These are phyloP conservation scores for Anoplophora glabripennis DNA, from an alignment of 1,140 invertebrate species.

Conservation along the genomic window DNA sequence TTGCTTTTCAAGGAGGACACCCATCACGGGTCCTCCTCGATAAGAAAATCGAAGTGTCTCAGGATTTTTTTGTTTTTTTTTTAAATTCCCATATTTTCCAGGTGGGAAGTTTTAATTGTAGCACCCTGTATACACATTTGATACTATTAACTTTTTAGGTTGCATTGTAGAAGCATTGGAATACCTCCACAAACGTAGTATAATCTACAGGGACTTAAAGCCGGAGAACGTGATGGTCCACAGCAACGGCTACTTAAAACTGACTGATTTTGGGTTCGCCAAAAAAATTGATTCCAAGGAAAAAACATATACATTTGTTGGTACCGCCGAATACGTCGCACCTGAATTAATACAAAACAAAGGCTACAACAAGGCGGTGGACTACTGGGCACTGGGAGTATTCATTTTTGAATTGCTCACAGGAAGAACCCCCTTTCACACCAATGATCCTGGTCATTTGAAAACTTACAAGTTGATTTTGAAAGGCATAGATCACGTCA, in stretches of 20 bases:
- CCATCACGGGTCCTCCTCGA: no score
- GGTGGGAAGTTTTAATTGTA: no score
- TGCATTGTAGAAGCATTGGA: conserved; percentile 91
- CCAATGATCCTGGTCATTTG: conserved; percentile 82
- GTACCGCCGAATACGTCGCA: conserved; percentile 88
- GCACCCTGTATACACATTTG: no score
- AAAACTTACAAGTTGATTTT: conserved; percentile 95
- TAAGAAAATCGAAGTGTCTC: no score
- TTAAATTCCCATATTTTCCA: no score
- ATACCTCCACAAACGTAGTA: conserved; percentile 82
- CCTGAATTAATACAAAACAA: conserved; percentile 94
- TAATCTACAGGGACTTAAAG: conserved; percentile 93
- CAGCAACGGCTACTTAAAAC: conserved; percentile 83
- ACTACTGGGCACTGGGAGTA: conserved; percentile 94
- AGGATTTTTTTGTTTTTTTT: no score
- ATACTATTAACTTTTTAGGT: conserved; percentile 55
- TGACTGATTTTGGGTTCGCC: conserved; percentile 99
- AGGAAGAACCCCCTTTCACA: conserved; percentile 92
- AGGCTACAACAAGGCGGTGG: conserved; percentile 88
- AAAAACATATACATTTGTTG: conserved; percentile 98
- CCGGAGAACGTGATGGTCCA: conserved; percentile 93
- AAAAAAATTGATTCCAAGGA: conserved; percentile 74
- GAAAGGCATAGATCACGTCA: conserved; percentile 84
- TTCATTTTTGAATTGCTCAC: conserved; percentile 89
- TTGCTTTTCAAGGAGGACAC: no score